These are phyloP conservation scores for Nycticorax nycticorax DNA, from an alignment of 2,113 vertebrate species.

Conservation along the genomic window DNA sequence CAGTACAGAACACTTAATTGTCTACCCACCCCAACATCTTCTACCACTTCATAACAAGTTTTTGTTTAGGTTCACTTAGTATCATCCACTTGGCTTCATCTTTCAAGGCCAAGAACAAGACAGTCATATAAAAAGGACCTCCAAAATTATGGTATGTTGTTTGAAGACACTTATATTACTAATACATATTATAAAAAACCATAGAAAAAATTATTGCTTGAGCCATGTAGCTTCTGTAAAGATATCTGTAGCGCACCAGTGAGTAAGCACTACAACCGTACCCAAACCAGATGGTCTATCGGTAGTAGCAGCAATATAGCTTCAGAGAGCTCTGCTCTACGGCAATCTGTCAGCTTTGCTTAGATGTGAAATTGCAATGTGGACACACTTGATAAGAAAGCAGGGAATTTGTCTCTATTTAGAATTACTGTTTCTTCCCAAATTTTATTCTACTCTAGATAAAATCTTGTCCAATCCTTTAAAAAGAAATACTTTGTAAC, in stretches of 20 bases:
- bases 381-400: neutral
- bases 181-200: neutral
- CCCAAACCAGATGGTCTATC: neutral
- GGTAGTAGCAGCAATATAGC: neutral
- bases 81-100: neutral
- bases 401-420: neutral
- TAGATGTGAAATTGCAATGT: neutral
- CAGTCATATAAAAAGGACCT: neutral
- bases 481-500: neutral
- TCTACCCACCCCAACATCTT: neutral
- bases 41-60: neutral
- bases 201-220: neutral
- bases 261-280: neutral
- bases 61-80: neutral
- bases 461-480: neutral
- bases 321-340: neutral
- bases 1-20: neutral
- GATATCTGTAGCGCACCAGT: accelerated
- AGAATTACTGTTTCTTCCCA: neutral
- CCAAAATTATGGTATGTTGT: neutral
- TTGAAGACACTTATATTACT: neutral
- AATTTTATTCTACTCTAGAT: neutral
- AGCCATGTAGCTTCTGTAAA: neutral
- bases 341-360: neutral
- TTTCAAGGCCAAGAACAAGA: neutral